Evolutionary conservation across 2,888 invertebrate genomes (phyloP), one percentile per base, ranked within the genome.

Genomic region (Punctoribates punctum): DNA sequence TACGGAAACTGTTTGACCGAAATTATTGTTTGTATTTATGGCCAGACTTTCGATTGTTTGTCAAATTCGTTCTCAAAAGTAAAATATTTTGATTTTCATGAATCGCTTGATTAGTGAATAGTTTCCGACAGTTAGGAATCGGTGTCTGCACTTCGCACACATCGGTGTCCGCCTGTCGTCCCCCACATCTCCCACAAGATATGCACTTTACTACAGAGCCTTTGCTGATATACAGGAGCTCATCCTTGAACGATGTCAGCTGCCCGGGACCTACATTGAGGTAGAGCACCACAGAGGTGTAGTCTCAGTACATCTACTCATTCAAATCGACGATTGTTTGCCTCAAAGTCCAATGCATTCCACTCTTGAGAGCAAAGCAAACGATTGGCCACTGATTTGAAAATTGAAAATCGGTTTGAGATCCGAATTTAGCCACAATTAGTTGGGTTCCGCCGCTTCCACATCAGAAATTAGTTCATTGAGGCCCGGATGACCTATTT

Each of bases 261-360:
- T 60, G 60, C 27, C 60, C 60, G 60, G 60, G 60, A 60, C 60
- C 60, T 60, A 60, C 60, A 60, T 60, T 72, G 34, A 72, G 23
- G 72, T 38, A 17, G 48, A 42, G 46, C 51, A 42, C 23, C 3
- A 25, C 27, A 54, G 54, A 48, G 57, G 73, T 1, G 51, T 48
- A 73, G 34, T 46, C 73, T 20, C 51, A 6, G 8, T 34, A 48
- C 9, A 13, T 4, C 3, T 34, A 8, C 2, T 1, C 20, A 34
- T 13, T 34, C 2, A 42, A 42, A 42, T 9, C 5, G 34, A 9
- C 13, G n/a, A n/a, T 34, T 65, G 20, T 65, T 13, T 20, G 4
- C 23, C 13, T 57, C 25, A 25, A 57, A 23, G 57, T n/a, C 51
- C 8, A 51, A 20, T 51, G 57, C 57, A 57, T 57, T 23, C 8